A percentile compares a stretch with the other conserved stretches of the same genome.
phyloP scores from a whole-genome alignment of 2,797 vertebrate genomes.

The Gallinago stenura region DNA sequence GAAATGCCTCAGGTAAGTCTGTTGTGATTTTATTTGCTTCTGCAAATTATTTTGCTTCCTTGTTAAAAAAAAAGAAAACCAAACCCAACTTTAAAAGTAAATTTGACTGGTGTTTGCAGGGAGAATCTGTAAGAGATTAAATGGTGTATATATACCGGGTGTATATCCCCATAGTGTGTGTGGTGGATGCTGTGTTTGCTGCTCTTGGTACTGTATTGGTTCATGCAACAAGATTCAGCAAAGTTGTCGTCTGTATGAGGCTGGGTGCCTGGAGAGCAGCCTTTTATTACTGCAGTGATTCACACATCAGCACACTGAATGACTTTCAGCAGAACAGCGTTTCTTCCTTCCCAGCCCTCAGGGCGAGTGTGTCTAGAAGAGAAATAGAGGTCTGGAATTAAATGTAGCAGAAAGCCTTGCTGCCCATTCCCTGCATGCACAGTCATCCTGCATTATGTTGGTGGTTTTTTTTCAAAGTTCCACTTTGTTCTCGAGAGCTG shows the following conservation, averaged over 20 bases:
- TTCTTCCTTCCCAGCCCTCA: conserved; percentile 30
- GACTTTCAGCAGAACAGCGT: conserved; percentile 44
- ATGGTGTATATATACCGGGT: background rate
- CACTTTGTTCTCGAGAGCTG: background rate
- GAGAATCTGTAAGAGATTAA: background rate
- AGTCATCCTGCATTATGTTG: background rate
- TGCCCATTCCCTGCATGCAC: conserved; percentile 4
- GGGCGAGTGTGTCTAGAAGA: conserved; percentile 38
- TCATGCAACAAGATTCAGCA: background rate
- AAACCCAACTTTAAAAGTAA: background rate
- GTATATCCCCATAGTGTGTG: background rate
- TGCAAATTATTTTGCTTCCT: background rate
- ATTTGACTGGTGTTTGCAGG: background rate
- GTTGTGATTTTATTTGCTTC: background rate
- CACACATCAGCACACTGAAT: conserved; percentile 32
- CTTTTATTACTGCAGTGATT: conserved; percentile 64
- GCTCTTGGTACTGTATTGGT: background rate
- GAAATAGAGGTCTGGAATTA: conserved; percentile 28
- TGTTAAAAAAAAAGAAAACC: background rate
- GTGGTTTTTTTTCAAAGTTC: background rate
- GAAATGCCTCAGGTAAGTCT: conserved; percentile 98
- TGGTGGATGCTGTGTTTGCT: background rate
- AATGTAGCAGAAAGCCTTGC: conserved; percentile 31
- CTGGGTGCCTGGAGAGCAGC: conserved; percentile 45
- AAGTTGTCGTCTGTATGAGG: background rate